phyloP scores from a whole-genome alignment of 2,888 invertebrate genomes.

The Xestia rhomboidea region DNA sequence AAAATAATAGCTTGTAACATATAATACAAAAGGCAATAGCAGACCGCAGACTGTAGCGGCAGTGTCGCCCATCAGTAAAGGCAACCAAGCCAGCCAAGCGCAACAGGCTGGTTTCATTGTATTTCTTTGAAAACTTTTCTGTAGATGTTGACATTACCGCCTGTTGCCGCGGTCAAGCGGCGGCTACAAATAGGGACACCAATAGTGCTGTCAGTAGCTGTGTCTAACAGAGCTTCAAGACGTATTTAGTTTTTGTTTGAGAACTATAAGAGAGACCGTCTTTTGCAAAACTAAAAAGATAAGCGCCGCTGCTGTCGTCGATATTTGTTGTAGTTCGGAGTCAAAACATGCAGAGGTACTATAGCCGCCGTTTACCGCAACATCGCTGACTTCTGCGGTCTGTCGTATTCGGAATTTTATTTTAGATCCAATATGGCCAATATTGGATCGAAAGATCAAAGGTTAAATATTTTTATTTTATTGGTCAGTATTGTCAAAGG shows the following conservation, averaged over 20 bases:
- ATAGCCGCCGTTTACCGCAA: not conserved
- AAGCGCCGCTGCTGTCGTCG: not conserved
- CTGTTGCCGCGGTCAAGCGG: not conserved
- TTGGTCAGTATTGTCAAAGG: no score
- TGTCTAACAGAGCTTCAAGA: not conserved
- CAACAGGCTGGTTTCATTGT: not conserved
- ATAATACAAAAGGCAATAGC: no score
- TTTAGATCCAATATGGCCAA: no score
- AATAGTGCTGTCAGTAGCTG: not conserved
- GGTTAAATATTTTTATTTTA: no score
- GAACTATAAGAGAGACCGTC: not conserved
- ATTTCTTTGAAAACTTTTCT: not conserved
- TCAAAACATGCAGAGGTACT: not conserved
- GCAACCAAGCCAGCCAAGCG: not conserved
- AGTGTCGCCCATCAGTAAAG: not conserved
- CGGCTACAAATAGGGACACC: not conserved
- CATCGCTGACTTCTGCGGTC: not conserved
- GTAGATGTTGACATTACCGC: not conserved
- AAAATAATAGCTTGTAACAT: not conserved
- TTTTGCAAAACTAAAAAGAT: not conserved
- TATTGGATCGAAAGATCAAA: no score
- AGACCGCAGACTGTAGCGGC: not conserved
- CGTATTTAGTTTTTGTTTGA: not conserved
- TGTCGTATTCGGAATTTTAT: not conserved
- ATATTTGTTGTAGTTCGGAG: not conserved